Conservation (phyloP, 2,888 invertebrate genomes). For the Eupithecia inturbata region DNA sequence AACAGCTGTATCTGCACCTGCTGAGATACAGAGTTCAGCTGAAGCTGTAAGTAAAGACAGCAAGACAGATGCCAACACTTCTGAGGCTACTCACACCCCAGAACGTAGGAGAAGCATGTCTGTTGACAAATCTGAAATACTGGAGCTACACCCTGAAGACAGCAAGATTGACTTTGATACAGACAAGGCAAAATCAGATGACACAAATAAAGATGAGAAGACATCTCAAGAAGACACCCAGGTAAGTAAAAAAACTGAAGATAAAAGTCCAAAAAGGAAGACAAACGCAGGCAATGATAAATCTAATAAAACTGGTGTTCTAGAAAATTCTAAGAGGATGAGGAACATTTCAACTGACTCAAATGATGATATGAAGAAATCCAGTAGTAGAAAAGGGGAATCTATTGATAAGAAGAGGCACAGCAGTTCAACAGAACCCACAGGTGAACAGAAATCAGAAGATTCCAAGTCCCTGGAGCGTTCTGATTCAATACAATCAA, state of each 20-base stretch:
- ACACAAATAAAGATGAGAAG: slow-evolving; percentile 42
- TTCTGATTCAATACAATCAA: slow-evolving; percentile 56
- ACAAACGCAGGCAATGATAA: slow-evolving; percentile 57
- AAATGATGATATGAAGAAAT: slow-evolving; percentile 47
- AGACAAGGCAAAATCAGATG: slow-evolving; percentile 54
- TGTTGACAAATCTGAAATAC: slow-evolving; percentile 70
- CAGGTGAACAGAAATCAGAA: slow-evolving; percentile 43
- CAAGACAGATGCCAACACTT: slow-evolving; percentile 35
- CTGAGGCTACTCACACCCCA: slow-evolving; percentile 38
- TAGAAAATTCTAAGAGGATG: slow-evolving; percentile 63
- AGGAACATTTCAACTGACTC: slow-evolving; percentile 52
- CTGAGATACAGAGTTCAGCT: slow-evolving; percentile 40
- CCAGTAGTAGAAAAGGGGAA: slow-evolving; percentile 28
- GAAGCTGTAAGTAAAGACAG: slow-evolving; percentile 37
- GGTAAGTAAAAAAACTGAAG: slow-evolving; percentile 76
- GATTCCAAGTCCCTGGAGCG: slow-evolving; percentile 47
- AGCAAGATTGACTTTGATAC: slow-evolving; percentile 62
- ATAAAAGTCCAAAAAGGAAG: slow-evolving; percentile 62
- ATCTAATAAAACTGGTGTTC: slow-evolving; percentile 75
- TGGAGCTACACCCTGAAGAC: slow-evolving; percentile 73
- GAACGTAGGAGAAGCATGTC: slow-evolving; percentile 59
- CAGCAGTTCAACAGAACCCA: slow-evolving; percentile 51
- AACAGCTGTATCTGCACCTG: slow-evolving; percentile 55
- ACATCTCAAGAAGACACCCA: slow-evolving; percentile 55
- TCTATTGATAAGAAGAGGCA: slow-evolving; percentile 46